Evolutionary conservation across 1,140 invertebrate genomes (phyloP).

Genomic region (Drosophila orosa): DNA sequence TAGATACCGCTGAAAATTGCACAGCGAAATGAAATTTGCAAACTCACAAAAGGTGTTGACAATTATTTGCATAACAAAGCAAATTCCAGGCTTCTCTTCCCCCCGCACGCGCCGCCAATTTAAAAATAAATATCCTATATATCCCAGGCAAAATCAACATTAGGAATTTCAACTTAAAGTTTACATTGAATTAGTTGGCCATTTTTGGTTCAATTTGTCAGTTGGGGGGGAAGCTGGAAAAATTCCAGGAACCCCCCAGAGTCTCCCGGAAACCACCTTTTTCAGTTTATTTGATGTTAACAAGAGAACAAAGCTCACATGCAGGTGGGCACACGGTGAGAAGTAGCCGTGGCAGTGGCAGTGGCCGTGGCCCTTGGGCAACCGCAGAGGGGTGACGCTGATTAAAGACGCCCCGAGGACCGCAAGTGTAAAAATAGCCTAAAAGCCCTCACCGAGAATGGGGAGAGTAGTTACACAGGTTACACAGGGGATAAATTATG

Average conservation of each 20-base stretch:
- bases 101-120: neutral
- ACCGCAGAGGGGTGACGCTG: slow-evolving; percentile 43
- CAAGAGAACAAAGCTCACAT: slow-evolving; percentile 27
- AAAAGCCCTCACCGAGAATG: slow-evolving; percentile 12
- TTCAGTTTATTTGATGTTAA: slow-evolving; percentile 40
- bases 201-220: slow-evolving; percentile 30
- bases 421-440: slow-evolving; percentile 58
- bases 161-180: slow-evolving; percentile 53
- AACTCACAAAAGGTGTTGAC: slow-evolving; percentile 75
- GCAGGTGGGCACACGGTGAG: slow-evolving; percentile 33
- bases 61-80: slow-evolving; percentile 80
- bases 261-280: slow-evolving; percentile 12
- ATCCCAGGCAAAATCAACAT: slow-evolving; percentile 44
- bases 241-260: neutral
- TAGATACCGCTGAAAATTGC: slow-evolving; percentile 57
- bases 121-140: slow-evolving; percentile 33
- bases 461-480: slow-evolving; percentile 15
- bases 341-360: slow-evolving; percentile 3
- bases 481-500: slow-evolving; percentile 2
- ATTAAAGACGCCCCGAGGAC: slow-evolving; percentile 63
- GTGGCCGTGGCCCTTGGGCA: neutral
- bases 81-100: slow-evolving; percentile 24
- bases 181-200: slow-evolving; percentile 40
- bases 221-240: neutral
- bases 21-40: slow-evolving; percentile 73